Conservation (phyloP, 2,888 invertebrate species). For the Anticlea derivata region DNA sequence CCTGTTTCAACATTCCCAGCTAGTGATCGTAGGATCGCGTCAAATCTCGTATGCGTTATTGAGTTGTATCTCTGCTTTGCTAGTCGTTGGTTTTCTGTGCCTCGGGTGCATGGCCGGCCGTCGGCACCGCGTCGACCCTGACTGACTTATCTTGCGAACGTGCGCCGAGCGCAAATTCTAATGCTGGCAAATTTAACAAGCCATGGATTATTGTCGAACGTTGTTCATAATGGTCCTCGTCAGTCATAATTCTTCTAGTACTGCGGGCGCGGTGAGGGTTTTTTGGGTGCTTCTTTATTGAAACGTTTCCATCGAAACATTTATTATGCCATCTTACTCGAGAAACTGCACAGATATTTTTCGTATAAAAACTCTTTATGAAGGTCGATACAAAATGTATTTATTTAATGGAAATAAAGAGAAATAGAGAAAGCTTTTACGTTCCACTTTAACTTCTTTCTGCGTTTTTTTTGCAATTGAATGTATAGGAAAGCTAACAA, state of each 20-base stretch:
- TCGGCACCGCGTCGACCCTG: conserved; percentile 83
- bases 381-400: too few species aligned
- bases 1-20: not conserved
- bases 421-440: too few species aligned
- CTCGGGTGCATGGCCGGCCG: conserved; percentile 81
- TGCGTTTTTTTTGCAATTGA: too few species aligned
- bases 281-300: not conserved
- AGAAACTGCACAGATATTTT: not conserved
- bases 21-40: not conserved
- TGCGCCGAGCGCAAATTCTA: conserved; percentile 81
- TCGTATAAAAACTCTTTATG: not conserved
- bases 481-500: too few species aligned
- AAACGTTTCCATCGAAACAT: conserved; percentile 1
- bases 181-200: conserved; percentile 74
- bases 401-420: too few species aligned
- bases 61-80: conserved; percentile 12
- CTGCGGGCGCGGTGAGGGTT: not conserved
- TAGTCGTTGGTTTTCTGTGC: conserved; percentile 25
- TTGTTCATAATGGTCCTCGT: conserved; percentile 21
- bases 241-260: conserved; percentile 13
- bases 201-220: conserved; percentile 56
- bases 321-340: too few species aligned
- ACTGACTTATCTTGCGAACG: conserved; percentile 82
- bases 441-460: too few species aligned
- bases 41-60: not conserved